These are phyloP conservation scores for Brienomyrus brachyistius DNA, from an alignment of 2,113 vertebrate genomes.

Conservation along the genomic window DNA sequence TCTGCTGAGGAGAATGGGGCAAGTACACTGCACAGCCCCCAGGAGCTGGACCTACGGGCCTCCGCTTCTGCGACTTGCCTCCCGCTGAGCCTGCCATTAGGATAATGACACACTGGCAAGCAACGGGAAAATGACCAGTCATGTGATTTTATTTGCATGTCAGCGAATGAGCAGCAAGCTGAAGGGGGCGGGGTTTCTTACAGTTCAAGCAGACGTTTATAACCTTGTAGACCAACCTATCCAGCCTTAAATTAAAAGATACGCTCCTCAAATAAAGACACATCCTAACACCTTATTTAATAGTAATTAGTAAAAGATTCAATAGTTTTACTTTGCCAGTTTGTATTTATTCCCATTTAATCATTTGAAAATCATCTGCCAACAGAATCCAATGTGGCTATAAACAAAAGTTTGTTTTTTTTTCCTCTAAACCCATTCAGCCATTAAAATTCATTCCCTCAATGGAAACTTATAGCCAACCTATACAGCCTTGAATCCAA, in stretches of 20 bases:
- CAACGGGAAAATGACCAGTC: neutral
- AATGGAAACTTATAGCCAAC: neutral
- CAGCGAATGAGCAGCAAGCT: neutral
- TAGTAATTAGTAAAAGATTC: neutral
- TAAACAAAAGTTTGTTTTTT: constrained; percentile 28
- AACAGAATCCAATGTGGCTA: neutral
- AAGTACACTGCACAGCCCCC: neutral
- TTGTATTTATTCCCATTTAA: neutral
- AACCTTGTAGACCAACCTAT: neutral
- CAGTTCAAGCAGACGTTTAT: neutral
- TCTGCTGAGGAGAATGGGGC: neutral
- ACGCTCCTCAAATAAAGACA: neutral
- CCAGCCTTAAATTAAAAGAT: neutral
- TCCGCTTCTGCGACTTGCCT: neutral
- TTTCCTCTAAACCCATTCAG: constrained; percentile 22
- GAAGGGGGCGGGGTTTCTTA: neutral
- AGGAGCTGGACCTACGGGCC: neutral
- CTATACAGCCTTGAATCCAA: neutral
- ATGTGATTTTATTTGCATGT: neutral
- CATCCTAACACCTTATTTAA: neutral
- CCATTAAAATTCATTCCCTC: constrained; percentile 30
- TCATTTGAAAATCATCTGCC: neutral
- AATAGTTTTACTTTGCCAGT: neutral
- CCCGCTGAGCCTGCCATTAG: neutral
- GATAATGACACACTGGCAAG: neutral